Evolutionary conservation across 2,797 vertebrate genomes (phyloP).

Genomic region (Philypnodon macrostomus): DNA sequence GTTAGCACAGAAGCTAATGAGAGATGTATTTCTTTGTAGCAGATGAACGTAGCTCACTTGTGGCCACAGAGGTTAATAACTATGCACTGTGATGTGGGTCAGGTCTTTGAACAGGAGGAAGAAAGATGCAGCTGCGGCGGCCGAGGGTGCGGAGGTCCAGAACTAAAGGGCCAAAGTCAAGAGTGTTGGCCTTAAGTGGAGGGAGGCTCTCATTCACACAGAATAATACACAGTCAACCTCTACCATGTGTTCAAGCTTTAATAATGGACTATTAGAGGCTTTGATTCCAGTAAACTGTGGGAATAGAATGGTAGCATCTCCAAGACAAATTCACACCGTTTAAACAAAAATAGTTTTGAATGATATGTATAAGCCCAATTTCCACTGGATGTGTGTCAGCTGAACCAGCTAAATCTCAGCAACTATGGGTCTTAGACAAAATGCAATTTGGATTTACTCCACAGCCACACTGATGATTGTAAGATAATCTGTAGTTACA

Average conservation of each 20-base stretch:
- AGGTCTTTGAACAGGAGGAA: slow-evolving; percentile 37
- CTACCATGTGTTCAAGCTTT: neutral
- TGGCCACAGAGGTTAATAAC: neutral
- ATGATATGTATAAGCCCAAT: too few relatives aligned
- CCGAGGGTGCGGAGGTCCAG: slow-evolving; percentile 33
- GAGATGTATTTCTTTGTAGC: slow-evolving; percentile 11
- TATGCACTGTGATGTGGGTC: slow-evolving; percentile 41
- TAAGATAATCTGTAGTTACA: too few relatives aligned
- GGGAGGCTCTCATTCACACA: slow-evolving; percentile 20
- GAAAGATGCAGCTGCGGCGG: slow-evolving; percentile 37
- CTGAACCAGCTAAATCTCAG: too few relatives aligned
- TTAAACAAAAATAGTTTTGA: too few relatives aligned
- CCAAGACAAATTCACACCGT: neutral
- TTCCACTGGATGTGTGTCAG: too few relatives aligned
- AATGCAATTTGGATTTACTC: too few relatives aligned
- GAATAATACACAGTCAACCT: slow-evolving; percentile 24
- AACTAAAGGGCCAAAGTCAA: slow-evolving; percentile 40
- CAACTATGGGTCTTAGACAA: too few relatives aligned
- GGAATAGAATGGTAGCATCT: neutral
- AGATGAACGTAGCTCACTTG: slow-evolving; percentile 25
- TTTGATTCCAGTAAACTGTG: slow-evolving; percentile 2
- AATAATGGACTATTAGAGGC: slow-evolving; percentile 3
- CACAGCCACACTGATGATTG: too few relatives aligned
- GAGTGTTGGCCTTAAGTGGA: slow-evolving; percentile 38
- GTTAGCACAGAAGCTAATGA: slow-evolving; percentile 28